Base-by-base conservation (phyloP, 2,113 vertebrate species). In the Rhea pennata region DNA sequence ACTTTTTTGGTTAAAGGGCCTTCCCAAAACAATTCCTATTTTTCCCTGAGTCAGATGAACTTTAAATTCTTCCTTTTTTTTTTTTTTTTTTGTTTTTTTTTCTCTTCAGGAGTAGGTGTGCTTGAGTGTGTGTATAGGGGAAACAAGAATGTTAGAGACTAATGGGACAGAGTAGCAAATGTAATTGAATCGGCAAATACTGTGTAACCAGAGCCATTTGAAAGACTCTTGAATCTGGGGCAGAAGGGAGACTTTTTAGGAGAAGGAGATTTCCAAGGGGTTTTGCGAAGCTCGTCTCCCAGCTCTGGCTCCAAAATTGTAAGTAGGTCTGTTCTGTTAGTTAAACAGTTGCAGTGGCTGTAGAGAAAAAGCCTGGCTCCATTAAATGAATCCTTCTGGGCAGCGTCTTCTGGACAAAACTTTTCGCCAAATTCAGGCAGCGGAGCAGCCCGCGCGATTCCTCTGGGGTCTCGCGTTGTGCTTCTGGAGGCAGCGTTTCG, bases 161-260 rank as follows among this genome's bases (percentile, higher is more conserved):
- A 61, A 84, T 84, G 27, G n/a, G 24, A 20, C 8, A 82, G 74
- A 91, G 84, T 88, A 79, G 50, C 62, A 89, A 87, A 82, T 79
- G 67, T 56, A 62, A 58, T 15, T 54, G 50, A 24, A 31, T 70
- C 0, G 1, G 58, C 33, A 91, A 87, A 58, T 0, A 5, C 10
- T 44, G 33, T 20, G 90, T 83, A 61, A 48, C 64, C 48, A 59
- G 78, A 89, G 77, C 14, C 8, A 4, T 4, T 65, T 92, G 31
- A 61, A 48, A 93, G 84, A 56, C n/a, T 12, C n/a, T 22, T 7
- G 13, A 53, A 36, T 79, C 31, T 51, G 53, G 46, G 74, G 21
- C 70, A 69, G 12, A 12, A 65, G 36, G 36, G 58, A 74, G 94
- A 15, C n/a, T 69, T 91, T 12, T 48, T 44, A 65, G 53, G 81